A percentile compares a stretch with the other conserved stretches of the same genome.
These are phyloP conservation scores for Autographa gamma DNA, from an alignment of 2,888 invertebrate genomes.

Conservation along the genomic window DNA sequence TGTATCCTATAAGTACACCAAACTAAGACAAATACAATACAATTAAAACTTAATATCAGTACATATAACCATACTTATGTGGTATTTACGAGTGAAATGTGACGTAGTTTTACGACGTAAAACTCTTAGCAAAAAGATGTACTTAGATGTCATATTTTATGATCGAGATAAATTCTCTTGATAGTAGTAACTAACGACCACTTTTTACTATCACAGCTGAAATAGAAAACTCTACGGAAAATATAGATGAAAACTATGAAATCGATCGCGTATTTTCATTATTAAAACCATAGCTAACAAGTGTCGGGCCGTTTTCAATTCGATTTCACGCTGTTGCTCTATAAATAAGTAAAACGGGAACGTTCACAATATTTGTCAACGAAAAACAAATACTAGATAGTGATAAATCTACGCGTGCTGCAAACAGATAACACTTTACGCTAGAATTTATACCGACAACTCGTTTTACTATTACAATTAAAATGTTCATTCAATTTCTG, in stretches of 20 bases:
- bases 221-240: not conserved
- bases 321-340: constrained; percentile 40
- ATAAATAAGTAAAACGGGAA: constrained; percentile 51
- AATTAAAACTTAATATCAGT: not conserved
- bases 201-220: not conserved
- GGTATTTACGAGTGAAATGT: not conserved
- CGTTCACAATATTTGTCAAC: constrained; percentile 78
- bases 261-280: not conserved
- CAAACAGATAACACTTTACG: constrained; percentile 75
- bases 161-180: constrained; percentile 4
- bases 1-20: not conserved
- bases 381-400: constrained; percentile 70
- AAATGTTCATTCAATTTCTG: constrained; percentile 55
- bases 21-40: not conserved
- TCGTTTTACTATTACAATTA: constrained; percentile 47
- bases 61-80: not conserved
- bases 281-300: not conserved
- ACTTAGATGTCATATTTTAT: not conserved
- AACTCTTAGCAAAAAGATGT: not conserved
- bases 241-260: not conserved
- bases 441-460: constrained; percentile 57
- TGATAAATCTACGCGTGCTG: constrained; percentile 81
- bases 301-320: constrained; percentile 7
- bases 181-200: not conserved
- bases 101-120: not conserved